Base-by-base conservation (phyloP, 2,888 invertebrate species). In the Eupithecia subfuscata region DNA sequence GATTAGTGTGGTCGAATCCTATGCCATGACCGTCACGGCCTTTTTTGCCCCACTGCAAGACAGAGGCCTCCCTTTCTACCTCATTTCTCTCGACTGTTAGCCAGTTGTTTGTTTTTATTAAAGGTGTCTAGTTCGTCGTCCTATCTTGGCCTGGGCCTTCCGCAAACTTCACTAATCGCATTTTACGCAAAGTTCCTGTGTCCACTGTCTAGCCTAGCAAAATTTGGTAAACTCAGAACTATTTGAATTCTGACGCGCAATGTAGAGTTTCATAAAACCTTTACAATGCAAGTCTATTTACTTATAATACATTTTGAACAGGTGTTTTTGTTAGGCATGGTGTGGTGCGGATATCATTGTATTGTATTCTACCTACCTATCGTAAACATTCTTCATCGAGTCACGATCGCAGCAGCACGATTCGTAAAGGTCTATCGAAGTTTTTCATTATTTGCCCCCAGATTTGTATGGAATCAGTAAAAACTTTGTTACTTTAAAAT, bases 401-500 rank as follows among this genome's bases (percentile, higher is more conserved):
- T 75, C 75, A 75, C 75, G 75, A 75, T n/a, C 30, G 34, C n/a
- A 45, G 37, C 22, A 6, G 60, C 75, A 75, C 75, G 75, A 75
- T 73, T 48, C 14, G 12, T 6, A 56, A 52, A 69, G 64, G 72
- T 75, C 43, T 72, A 71, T 9, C 60, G 43, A 75, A 65, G 68
- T 71, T 48, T n/a, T n/a, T 34, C 16, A 22, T 56, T 56, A n/a
- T 56, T 56, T 22, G 22, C 11, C 22, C 8, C 22, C 22, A 56
- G 56, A 56, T 22, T 56, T 52, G 11, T 11, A n/a, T 56, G 5
- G 56, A 56, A 22, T 22, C 56, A 56, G 56, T 56, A 22, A 9
- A 56, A 56, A 22, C 22, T 12, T 56, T 14, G 60, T 25, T 1
- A 60, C 6, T 25, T 25, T 25, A 25, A 25, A 25, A 22, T 60